Conservation (phyloP, 1,140 invertebrate species). For the Plectus sambesii region DNA sequence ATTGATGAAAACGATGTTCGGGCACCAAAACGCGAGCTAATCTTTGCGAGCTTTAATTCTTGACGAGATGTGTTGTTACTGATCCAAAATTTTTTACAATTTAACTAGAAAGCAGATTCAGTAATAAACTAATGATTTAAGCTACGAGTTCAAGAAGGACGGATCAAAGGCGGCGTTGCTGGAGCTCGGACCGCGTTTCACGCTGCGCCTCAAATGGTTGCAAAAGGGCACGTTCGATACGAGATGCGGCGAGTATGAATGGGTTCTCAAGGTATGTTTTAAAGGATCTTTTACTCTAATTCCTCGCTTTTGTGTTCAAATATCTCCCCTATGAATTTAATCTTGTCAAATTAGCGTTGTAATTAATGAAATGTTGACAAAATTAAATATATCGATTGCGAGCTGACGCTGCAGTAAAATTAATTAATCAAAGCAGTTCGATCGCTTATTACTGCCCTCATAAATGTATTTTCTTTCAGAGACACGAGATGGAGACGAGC, state of each 20-base stretch:
- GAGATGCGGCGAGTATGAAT: slow-evolving; percentile 89
- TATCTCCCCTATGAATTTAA: slow-evolving; percentile 1
- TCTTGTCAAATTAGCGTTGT: neutral
- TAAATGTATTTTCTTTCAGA: slow-evolving; percentile 24
- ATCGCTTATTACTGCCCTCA: slow-evolving; percentile 1
- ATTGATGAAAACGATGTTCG: no score
- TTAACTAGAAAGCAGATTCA: no score
- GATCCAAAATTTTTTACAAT: no score
- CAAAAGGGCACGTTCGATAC: slow-evolving; percentile 95
- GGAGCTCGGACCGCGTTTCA: slow-evolving; percentile 89
- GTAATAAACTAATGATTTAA: no score
- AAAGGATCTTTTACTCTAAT: slow-evolving; percentile 3
- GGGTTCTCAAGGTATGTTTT: slow-evolving; percentile 69
- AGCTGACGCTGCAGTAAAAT: slow-evolving; percentile 1
- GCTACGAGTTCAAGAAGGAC: slow-evolving; percentile 78
- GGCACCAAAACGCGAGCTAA: no score
- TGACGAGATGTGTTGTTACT: no score
- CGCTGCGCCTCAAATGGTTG: slow-evolving; percentile 74
- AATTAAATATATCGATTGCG: no score
- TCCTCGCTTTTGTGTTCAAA: neutral
- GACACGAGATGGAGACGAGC: slow-evolving; percentile 45
- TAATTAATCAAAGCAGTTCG: neutral
- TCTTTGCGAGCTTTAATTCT: no score
- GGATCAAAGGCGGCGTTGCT: slow-evolving; percentile 69
- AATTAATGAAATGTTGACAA: neutral